Base-by-base conservation (phyloP, 2,113 vertebrate genomes). In the Nannobrachium achirus region DNA sequence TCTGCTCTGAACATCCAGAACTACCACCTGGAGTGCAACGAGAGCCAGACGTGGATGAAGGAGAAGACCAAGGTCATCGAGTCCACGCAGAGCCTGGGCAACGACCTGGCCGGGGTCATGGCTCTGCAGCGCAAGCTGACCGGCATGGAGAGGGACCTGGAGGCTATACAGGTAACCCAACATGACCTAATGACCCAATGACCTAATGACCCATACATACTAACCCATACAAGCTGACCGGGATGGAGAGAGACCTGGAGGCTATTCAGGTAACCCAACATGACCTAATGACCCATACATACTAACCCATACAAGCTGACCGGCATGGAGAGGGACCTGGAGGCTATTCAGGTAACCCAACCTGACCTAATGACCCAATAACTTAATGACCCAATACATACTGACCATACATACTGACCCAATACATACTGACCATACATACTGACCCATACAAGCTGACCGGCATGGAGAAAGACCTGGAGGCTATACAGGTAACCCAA, bases 51-150 rank as follows among this genome's bases (percentile, higher is more conserved):
- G 18, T 99, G 97, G 97, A 98, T 99, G 95, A 92, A 91, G 79
- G 97, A 98, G 70, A 99, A 99, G 88, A 97, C 95, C 59, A 96
- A 98, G 53, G 95, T 96, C 44, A 96, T 99, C 2, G 97, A 98
- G 82, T 97, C 96, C 15, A 98, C 96, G 0, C 95, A 97, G 80
- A 88, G 91, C 19, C 85, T 96, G 76, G 97, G 96, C 77, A 96
- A 96, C 0, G 97, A 99, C 83, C 91, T 96, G 78, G 94, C 95
- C 0, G 97, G 96, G 0, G 95, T 98, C 64, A 93, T 94, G 92
- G 95, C 96, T 0, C 89, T 98, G 40, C 96, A 98, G 75, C 93
- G 94, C 10, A 98, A 98, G 79, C 95, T 99, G 45, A 93, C 96
- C 0, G 97, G 96, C 66, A 95, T 97, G 73, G 95, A 96, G 79